Conservation (phyloP, 2,888 invertebrate species). For the Clivina fossor region DNA sequence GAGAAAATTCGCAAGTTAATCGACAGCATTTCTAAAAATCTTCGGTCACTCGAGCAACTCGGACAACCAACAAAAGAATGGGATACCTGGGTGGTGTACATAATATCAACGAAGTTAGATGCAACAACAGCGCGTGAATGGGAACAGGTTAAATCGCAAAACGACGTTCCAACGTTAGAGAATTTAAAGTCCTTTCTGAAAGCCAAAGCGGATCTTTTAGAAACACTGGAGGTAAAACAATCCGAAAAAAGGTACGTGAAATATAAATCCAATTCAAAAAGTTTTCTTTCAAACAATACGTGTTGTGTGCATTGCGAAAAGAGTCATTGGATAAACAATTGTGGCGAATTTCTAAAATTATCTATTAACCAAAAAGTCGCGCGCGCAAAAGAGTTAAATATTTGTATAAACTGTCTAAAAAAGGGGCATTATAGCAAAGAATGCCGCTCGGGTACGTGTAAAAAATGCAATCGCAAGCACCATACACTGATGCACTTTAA, state of each 20-base stretch:
- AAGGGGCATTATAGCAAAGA: constrained; percentile 16
- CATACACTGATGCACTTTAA: constrained; percentile 27
- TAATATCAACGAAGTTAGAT: constrained; percentile 30
- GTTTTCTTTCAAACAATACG: not conserved
- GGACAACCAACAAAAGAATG: constrained; percentile 34
- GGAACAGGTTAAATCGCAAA: constrained; percentile 14
- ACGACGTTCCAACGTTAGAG: constrained; percentile 15
- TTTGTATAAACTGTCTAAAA: constrained; percentile 26
- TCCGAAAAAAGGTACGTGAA: not conserved
- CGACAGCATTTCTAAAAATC: constrained; percentile 35
- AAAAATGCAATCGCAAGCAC: constrained; percentile 19
- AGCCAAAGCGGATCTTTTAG: not conserved
- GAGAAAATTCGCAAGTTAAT: constrained; percentile 31
- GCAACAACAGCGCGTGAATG: constrained; percentile 23
- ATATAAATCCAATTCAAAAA: not conserved
- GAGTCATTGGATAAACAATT: constrained; percentile 16
- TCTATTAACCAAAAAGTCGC: not conserved
- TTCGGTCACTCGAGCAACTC: constrained; percentile 34
- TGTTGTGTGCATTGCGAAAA: not conserved
- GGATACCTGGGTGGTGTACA: constrained; percentile 36
- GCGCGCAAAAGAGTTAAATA: not conserved
- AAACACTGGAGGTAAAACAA: not conserved
- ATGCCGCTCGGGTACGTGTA: constrained; percentile 15
- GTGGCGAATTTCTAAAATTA: constrained; percentile 20
- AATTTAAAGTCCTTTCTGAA: constrained; percentile 25